Percentiles rank a stretch among this genome's conserved stretches.
Conservation (phyloP, 1,140 invertebrate species). For the Lordiphosa mommai region DNA sequence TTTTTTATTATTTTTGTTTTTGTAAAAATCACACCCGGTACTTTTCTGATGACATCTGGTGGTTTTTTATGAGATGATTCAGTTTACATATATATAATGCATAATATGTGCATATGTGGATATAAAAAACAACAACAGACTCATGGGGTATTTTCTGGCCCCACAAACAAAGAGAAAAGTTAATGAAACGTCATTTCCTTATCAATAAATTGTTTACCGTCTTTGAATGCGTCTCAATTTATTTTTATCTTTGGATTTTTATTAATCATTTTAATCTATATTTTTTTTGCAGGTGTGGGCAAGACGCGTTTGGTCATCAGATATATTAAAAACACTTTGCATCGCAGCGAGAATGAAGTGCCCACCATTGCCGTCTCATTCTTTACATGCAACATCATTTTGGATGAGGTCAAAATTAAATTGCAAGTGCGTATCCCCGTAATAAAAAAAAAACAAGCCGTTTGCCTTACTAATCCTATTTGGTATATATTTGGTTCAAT, state of each 20-base stretch:
- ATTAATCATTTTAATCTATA: conserved; percentile 11
- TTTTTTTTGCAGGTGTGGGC: conserved; percentile 87
- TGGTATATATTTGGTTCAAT: conserved; percentile 36
- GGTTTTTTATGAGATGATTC: conserved; percentile 1
- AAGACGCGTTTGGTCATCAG: conserved; percentile 91
- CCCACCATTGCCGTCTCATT: conserved; percentile 94
- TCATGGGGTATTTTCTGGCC: conserved; percentile 1
- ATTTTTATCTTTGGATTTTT: background rate
- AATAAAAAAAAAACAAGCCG: conserved; percentile 38
- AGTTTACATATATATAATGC: conserved; percentile 21
- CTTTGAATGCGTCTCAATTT: background rate
- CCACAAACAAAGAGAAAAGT: no score
- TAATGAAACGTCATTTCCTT: conserved; percentile 6
- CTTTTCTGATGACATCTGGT: background rate
- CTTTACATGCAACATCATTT: conserved; percentile 89
- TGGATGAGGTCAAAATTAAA: conserved; percentile 86
- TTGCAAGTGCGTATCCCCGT: conserved; percentile 83
- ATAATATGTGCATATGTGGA: background rate
- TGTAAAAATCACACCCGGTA: background rate
- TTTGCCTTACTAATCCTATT: conserved; percentile 44
- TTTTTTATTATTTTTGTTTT: no score
- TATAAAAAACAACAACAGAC: background rate
- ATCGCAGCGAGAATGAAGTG: conserved; percentile 85
- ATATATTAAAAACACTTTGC: conserved; percentile 89
- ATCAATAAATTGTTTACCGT: conserved; percentile 5